These are phyloP conservation scores for Agrochola circellaris DNA, from an alignment of 2,888 invertebrate genomes.

Conservation along the genomic window DNA sequence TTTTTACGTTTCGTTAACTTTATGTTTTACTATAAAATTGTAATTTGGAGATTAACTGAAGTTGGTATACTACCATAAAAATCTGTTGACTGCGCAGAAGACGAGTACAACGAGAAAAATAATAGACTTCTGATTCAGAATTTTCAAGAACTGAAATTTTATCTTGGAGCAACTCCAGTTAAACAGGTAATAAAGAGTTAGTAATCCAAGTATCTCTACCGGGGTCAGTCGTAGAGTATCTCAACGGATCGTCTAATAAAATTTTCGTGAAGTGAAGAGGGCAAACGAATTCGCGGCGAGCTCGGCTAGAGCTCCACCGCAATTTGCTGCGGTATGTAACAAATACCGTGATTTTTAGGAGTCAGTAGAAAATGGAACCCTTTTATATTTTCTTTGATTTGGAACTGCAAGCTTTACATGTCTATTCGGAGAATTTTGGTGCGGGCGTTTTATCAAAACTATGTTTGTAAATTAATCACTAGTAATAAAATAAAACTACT, in stretches of 20 bases:
- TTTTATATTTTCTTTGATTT: conserved; percentile 25
- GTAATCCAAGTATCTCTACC: conserved; percentile 13
- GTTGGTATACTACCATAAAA: background rate
- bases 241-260: conserved; percentile 35
- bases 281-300: conserved; percentile 40
- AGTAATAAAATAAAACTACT: background rate
- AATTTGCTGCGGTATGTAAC: conserved; percentile 28
- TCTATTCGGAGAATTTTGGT: background rate
- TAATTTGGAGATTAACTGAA: conserved; percentile 14
- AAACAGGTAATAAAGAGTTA: conserved; percentile 37
- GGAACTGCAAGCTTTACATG: background rate
- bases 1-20: conserved; percentile 16
- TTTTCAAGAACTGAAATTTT: conserved; percentile 7
- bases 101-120: background rate
- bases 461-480: background rate
- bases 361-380: background rate
- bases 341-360: conserved; percentile 26
- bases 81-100: background rate
- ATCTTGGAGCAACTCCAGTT: background rate
- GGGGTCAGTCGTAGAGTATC: conserved; percentile 18
- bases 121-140: background rate
- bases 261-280: conserved; percentile 48
- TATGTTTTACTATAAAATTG: background rate
- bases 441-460: background rate
- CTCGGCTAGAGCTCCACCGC: conserved; percentile 31